Evolutionary conservation across 2,113 vertebrate genomes (phyloP), one percentile per base, ranked within the genome.

Genomic region (Greenwoodochromis staneri): DNA sequence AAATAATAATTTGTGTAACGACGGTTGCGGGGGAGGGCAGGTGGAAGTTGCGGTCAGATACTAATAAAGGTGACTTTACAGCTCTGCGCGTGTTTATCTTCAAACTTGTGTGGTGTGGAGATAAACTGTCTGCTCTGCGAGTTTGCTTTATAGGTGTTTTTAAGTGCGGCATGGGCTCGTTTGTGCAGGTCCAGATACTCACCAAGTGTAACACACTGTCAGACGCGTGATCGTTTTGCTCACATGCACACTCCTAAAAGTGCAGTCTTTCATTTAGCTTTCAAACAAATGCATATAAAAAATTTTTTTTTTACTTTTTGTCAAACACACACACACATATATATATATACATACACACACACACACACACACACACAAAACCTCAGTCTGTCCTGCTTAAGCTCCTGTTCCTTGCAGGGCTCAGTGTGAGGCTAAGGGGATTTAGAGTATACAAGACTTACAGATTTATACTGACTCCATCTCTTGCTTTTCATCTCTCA

Each of bases 401-500:
- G 90, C 90, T 86, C 80, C 82, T 81, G 84, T 82, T 93, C 83
- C 92, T 93, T 84, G 85, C 87, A 81, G 89, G 82, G 90, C 92
- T 95, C 94, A 94, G 88, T 80, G 49, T 93, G 91, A 91, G 91
- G 85, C 90, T 93, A 83, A 87, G 38, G 89, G 93, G 94, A 94
- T 95, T 95, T 96, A 94, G 91, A 92, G 91, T 86, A 87, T 94
- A 95, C 93, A 95, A 93, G 89, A 89, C 87, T 86, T 85, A 93
- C 92, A 95, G 92, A 91, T 95, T 94, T 90, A 87, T 88, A 87
- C 88, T 82, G 91, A 90, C 90, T 89, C 90, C 84, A 90, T 84
- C 87, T 88, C 83, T 82, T 49, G 14, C 73, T 88, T 71, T 87
- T 87, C 90, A 87, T 82, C 63, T 85, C 85, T 82, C 90, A 90